Evolutionary conservation across 2,888 invertebrate genomes (phyloP), one percentile per base, ranked within the genome.

Genomic region (Ormyrus rosae): DNA sequence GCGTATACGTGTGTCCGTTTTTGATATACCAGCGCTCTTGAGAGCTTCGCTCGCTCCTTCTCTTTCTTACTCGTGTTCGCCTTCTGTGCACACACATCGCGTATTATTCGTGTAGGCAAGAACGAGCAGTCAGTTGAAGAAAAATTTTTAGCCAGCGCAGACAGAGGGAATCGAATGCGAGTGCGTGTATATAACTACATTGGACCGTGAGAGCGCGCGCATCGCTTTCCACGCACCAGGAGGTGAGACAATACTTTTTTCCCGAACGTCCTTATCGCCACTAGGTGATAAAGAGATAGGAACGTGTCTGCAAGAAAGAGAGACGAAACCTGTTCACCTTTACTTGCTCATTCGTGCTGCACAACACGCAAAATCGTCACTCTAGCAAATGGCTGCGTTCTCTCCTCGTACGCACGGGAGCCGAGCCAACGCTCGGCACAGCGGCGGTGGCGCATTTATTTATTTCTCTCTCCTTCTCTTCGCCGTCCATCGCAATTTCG

Each of bases 391-490:
- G 82, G 81, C 83, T 69, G 72, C 65, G 64, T 78, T 74, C 65
- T 81, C 64, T 75, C 75, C 83, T 83, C 84, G 82, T 84, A 80
- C 69, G 64, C 80, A 68, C 81, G 67, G 34, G 55, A 48, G 75
- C 79, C 34, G 34, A 34, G 34, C 34, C 34, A 34, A 34, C 34
- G 34, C 34, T 34, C 34, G 34, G 4, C 34, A 34, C 34, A 2
- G 34, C 34, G 34, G 34, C 34, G 34, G 34, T 34, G 34, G 34
- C 4, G 34, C 34, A 34, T 34, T 34, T 34, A 34, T 34, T 34
- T 34, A 34, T 34, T 34, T 34, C 34, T 34, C 34, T 34, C 34
- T 34, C 34, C 4, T 34, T 34, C 34, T 34, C 34, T 34, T 34
- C 0, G 4, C 34, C 34, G 34, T 34, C 34, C 34, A 34, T 34